phyloP scores from a whole-genome alignment of 92 coral and sea anemone species.

The Heliopora coerulea region DNA sequence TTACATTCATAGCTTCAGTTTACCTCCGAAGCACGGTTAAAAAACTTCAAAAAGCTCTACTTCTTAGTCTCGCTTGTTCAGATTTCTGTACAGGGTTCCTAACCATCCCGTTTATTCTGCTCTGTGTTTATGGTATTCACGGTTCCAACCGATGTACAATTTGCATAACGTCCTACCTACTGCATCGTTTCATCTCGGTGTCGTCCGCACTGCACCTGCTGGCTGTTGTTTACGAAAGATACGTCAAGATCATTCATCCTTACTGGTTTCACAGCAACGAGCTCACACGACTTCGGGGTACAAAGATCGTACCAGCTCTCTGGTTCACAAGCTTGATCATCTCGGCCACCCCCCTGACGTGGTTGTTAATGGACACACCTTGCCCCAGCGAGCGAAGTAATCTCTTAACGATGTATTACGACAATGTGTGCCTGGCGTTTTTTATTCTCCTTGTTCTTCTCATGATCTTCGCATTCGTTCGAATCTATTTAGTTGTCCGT shows the following conservation, averaged over 20 bases:
- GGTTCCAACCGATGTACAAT: not conserved
- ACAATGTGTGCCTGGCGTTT: not conserved
- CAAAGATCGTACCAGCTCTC: not conserved
- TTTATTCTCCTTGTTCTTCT: not conserved
- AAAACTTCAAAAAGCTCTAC: slow-evolving; percentile 1
- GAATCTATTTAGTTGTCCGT: slow-evolving; percentile 18
- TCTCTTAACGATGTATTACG: not conserved
- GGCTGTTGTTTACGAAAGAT: slow-evolving; percentile 20
- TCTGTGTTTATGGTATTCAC: not conserved
- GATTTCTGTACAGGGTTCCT: slow-evolving; percentile 25
- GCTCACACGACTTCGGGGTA: not conserved
- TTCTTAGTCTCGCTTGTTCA: slow-evolving; percentile 25
- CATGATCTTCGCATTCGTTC: slow-evolving; percentile 22
- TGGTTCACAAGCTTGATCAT: slow-evolving; percentile 19
- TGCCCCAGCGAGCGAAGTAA: not conserved
- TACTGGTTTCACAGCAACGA: slow-evolving; percentile 12
- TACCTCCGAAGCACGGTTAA: not conserved
- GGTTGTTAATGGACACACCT: not conserved
- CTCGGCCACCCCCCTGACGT: not conserved
- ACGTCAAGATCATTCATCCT: slow-evolving; percentile 7
- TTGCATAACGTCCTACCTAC: slow-evolving; percentile 10
- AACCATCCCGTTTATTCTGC: not conserved
- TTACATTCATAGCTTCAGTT: not conserved
- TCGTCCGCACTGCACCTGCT: not conserved
- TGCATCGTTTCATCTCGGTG: slow-evolving; percentile 3